These are phyloP conservation scores for Eulemur mongoz DNA, from an alignment of 2,797 vertebrate genomes.

Conservation along the genomic window DNA sequence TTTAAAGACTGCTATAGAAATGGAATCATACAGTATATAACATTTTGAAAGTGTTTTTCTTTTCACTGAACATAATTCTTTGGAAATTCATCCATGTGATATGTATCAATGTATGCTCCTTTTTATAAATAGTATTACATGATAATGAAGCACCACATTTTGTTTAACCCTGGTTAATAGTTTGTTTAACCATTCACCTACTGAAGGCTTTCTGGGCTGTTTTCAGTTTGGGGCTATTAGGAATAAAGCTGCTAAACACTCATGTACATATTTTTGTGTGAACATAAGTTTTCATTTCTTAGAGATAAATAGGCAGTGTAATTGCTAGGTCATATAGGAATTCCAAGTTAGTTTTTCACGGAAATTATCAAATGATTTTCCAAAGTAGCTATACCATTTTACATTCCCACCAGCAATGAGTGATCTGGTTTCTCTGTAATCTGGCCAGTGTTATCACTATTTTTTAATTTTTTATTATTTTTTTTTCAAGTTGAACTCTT, in stretches of 20 bases:
- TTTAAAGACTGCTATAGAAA: no score
- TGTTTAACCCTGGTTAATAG: background rate
- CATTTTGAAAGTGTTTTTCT: no score
- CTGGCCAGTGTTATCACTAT: background rate
- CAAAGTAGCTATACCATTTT: background rate
- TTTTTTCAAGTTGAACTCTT: background rate
- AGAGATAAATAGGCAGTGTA: background rate
- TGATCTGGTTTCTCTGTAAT: background rate
- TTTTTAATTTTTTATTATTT: background rate
- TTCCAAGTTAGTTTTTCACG: background rate
- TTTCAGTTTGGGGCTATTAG: background rate
- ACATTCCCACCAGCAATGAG: background rate
- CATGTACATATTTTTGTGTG: background rate
- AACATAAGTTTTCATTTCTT: background rate
- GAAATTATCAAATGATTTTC: background rate
- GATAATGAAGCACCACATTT: background rate
- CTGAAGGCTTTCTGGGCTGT: background rate
- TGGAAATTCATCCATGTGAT: no score
- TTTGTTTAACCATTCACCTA: background rate
- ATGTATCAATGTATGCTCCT: background rate
- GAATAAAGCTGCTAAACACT: background rate
- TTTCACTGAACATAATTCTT: no score
- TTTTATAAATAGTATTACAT: background rate
- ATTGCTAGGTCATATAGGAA: background rate
- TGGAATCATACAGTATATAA: no score